phyloP scores from a whole-genome alignment of 2,888 invertebrate genomes.

The Cloeon dipterum region DNA sequence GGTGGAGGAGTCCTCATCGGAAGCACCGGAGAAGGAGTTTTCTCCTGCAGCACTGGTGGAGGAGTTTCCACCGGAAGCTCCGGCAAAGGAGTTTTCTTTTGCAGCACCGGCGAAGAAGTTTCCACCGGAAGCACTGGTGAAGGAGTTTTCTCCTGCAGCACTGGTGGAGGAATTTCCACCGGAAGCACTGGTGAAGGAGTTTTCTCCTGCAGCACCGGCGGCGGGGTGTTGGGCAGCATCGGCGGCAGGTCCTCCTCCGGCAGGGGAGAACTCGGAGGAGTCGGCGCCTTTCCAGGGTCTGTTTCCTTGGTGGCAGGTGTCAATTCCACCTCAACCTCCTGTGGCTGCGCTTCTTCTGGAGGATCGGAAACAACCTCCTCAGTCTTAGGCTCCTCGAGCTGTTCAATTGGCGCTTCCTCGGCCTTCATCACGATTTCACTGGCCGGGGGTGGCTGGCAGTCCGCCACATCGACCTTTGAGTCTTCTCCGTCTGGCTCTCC shows the following conservation, averaged over 20 bases:
- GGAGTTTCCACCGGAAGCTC: too few relatives aligned
- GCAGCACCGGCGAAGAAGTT: too few relatives aligned
- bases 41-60: too few relatives aligned
- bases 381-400: neutral
- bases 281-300: neutral
- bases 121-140: too few relatives aligned
- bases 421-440: neutral
- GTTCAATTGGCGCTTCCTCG: neutral
- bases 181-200: too few relatives aligned
- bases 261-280: neutral
- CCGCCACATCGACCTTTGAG: slow-evolving; percentile 18
- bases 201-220: neutral
- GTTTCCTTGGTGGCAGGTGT: neutral
- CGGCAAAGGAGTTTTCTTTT: too few relatives aligned
- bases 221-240: neutral
- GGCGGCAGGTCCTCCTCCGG: neutral
- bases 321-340: neutral
- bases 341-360: too few relatives aligned
- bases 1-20: too few relatives aligned
- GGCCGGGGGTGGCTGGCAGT: neutral
- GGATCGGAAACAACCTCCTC: too few relatives aligned
- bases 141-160: too few relatives aligned
- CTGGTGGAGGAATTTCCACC: neutral
- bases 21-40: too few relatives aligned
- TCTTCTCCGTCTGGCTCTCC: slow-evolving; percentile 67